phyloP scores from a whole-genome alignment of 2,888 invertebrate species.

The Eustalomyia histrio region DNA sequence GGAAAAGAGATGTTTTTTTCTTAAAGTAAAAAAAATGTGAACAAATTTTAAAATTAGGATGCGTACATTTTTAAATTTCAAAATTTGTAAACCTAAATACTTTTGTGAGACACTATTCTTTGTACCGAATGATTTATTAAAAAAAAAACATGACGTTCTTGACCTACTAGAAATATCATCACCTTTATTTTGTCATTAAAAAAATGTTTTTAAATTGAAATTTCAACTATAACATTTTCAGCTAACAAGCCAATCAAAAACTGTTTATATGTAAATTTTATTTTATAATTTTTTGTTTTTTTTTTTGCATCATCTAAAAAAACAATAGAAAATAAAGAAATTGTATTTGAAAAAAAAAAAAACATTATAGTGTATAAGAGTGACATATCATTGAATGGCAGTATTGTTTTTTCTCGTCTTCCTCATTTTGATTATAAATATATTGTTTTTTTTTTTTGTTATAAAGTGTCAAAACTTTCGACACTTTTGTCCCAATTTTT shows the following conservation, averaged over 20 bases:
- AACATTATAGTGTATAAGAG: conserved; percentile 6
- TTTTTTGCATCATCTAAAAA: not conserved
- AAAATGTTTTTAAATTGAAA: conserved; percentile 25
- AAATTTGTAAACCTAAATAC: too few species aligned
- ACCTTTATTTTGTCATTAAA: conserved; percentile 24
- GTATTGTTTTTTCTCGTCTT: conserved; percentile 11
- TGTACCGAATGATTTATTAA: too few species aligned
- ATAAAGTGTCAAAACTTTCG: conserved; percentile 65
- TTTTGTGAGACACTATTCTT: too few species aligned
- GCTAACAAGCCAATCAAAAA: conserved; percentile 53
- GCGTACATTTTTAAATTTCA: too few species aligned
- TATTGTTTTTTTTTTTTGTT: conserved; percentile 18
- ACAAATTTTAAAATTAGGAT: too few species aligned
- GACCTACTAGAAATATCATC: conserved; percentile 39
- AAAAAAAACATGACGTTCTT: conserved; percentile 25
- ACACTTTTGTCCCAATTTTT: conserved; percentile 66
- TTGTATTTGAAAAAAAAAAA: conserved; percentile 21
- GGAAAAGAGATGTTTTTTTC: too few species aligned
- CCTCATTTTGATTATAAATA: not conserved
- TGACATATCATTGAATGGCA: conserved; percentile 58
- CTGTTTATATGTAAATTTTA: conserved; percentile 60
- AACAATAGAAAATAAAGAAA: conserved; percentile 49
- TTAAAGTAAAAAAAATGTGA: too few species aligned
- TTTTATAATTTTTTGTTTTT: conserved; percentile 24
- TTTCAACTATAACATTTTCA: conserved; percentile 26